Evolutionary conservation across 2,888 invertebrate genomes (phyloP).

Genomic region (Flexamia atlantica): DNA sequence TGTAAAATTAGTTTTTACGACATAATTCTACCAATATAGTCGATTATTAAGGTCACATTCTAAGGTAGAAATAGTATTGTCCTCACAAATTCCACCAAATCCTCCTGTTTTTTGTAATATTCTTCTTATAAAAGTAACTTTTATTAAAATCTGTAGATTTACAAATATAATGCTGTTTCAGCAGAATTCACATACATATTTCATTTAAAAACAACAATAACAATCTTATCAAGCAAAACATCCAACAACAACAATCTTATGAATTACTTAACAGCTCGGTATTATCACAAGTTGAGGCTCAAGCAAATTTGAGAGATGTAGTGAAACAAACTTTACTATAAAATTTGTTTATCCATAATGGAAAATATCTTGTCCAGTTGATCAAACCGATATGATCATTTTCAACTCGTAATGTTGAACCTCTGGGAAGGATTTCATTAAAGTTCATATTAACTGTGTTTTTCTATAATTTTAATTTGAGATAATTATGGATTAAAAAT

Average conservation of each 20-base stretch:
- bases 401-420: no score
- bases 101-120: background rate
- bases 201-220: constrained; percentile 43
- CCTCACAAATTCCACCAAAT: constrained; percentile 17
- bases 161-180: constrained; percentile 17
- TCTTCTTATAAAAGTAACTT: constrained; percentile 12
- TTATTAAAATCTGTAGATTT: constrained; percentile 4
- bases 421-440: no score
- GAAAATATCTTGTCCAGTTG: no score
- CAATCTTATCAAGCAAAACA: constrained; percentile 26
- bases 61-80: constrained; percentile 9
- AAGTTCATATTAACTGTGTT: no score
- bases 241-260: constrained; percentile 49
- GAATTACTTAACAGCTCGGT: constrained; percentile 18
- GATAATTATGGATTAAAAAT: no score
- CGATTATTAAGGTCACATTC: constrained; percentile 16
- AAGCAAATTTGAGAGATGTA: background rate
- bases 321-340: no score
- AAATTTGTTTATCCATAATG: no score
- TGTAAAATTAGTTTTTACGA: constrained; percentile 14
- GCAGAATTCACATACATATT: background rate
- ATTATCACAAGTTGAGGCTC: constrained; percentile 38
- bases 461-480: no score
- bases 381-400: no score
- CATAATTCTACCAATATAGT: background rate